Evolutionary conservation across 2,113 vertebrate genomes (phyloP), one percentile per base, ranked within the genome.

Genomic region (Rhodinocichla rosea): DNA sequence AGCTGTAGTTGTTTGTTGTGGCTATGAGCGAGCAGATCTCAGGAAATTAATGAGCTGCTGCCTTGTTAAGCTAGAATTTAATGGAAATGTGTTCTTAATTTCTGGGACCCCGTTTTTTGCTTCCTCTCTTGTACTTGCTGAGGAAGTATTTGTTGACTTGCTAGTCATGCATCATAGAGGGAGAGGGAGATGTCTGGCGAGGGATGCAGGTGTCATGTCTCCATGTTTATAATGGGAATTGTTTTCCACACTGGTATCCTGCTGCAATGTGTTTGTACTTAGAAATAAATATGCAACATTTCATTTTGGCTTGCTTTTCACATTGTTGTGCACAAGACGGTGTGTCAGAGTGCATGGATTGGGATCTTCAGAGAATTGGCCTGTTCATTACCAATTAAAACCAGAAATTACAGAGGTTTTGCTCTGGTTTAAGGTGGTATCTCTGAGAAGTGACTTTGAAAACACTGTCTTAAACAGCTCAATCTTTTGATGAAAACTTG

Each of bases 401-500:
- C 44, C 35, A 83, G 71, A 90, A 93, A 83, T 67, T 4, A 40
- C n/a, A 40, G 56, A 17, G 33, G 22, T 62, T 86, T 93, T 70
- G 35, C 55, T 80, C 22, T 33, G 21, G 37, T 91, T 79, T 60
- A 77, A 90, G 63, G 47, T 77, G 56, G 30, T 50, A 24, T 69
- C 45, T 88, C 47, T 70, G 55, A 94, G 71, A 94, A 91, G 40
- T 49, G 39, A 45, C 40, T 92, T 80, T 74, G 30, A 65, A 78
- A 75, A 60, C 13, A 32, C 44, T 78, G 45, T 77, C 50, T 90
- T 67, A 83, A 93, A 60, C 85, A 86, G 47, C 44, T 94, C 92
- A 70, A 14, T 91, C 88, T 96, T 62, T 77, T 52, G 59, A 79
- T 83, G 75, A 80, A 80, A 93, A 70, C 80, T 60, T 26, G 10